These are phyloP conservation scores for Neogale vison DNA, from an alignment of 2,113 vertebrate genomes.

Conservation along the genomic window DNA sequence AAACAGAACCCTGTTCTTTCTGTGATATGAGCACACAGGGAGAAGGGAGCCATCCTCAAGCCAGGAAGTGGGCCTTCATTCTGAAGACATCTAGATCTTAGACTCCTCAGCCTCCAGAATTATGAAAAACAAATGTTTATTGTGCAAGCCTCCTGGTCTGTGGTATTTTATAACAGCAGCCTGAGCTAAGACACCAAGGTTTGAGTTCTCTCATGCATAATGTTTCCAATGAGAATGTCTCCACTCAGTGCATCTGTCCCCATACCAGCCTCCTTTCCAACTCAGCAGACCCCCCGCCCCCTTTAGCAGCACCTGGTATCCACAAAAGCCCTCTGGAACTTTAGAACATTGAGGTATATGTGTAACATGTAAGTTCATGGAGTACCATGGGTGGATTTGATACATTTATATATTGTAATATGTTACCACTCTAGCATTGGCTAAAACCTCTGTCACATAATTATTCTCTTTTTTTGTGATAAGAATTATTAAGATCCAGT, in stretches of 20 bases:
- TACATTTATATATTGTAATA: not conserved
- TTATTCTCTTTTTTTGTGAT: not conserved
- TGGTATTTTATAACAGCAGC: not conserved
- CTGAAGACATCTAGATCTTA: not conserved
- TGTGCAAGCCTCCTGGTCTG: not conserved
- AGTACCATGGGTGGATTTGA: not conserved
- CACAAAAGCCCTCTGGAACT: not conserved
- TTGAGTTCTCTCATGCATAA: accelerated
- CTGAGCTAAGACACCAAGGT: not conserved
- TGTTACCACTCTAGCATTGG: not conserved
- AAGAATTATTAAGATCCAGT: not conserved
- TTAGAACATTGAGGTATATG: not conserved
- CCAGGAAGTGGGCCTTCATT: not conserved
- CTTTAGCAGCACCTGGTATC: not conserved
- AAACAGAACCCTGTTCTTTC: not conserved
- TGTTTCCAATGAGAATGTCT: not conserved
- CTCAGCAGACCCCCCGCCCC: accelerated
- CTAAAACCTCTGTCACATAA: not conserved
- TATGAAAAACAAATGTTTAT: not conserved
- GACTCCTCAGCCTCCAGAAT: not conserved
- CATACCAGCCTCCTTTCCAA: not conserved
- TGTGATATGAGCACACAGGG: not conserved
- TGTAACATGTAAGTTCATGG: not conserved
- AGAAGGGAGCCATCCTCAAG: not conserved
- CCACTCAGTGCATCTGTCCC: not conserved